These are phyloP conservation scores for Silurus meridionalis DNA, from an alignment of 2,113 vertebrate species.

Conservation along the genomic window DNA sequence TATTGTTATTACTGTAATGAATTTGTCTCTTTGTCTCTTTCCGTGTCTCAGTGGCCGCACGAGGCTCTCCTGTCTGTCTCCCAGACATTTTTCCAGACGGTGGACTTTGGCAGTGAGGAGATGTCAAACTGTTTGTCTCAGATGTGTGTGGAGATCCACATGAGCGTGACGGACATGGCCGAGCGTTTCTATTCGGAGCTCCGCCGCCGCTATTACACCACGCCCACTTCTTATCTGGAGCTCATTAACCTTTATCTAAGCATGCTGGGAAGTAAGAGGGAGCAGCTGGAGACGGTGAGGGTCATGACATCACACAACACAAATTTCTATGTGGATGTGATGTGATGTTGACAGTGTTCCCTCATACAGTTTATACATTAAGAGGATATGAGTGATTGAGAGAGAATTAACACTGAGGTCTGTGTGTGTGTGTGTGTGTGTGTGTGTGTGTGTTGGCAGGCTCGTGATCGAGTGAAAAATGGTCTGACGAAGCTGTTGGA, in stretches of 20 bases:
- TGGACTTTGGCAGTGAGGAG: slow-evolving; percentile 73
- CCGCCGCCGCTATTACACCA: slow-evolving; percentile 80
- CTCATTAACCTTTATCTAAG: slow-evolving; percentile 83
- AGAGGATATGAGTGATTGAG: not conserved
- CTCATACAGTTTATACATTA: not conserved
- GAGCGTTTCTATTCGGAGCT: slow-evolving; percentile 79
- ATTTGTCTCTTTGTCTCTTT: not conserved
- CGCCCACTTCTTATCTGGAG: slow-evolving; percentile 84
- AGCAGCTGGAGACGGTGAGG: slow-evolving; percentile 75
- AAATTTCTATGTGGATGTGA: not conserved
- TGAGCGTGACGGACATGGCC: slow-evolving; percentile 79
- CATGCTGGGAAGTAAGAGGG: slow-evolving; percentile 78
- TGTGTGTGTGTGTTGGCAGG: slow-evolving; percentile 63
- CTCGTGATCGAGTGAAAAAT: slow-evolving; percentile 81
- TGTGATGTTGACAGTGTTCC: not conserved
- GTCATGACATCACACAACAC: not conserved
- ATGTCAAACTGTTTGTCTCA: slow-evolving; percentile 76
- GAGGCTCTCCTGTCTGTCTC: slow-evolving; percentile 84
- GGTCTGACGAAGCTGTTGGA: slow-evolving; percentile 81
- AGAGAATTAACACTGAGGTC: not conserved
- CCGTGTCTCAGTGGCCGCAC: slow-evolving; percentile 72
- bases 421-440: slow-evolving; percentile 1
- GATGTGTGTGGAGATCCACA: slow-evolving; percentile 83
- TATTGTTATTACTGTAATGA: not conserved
- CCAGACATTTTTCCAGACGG: slow-evolving; percentile 74